Evolutionary conservation across 2,113 vertebrate genomes (phyloP).

Genomic region (Tupaia tana): DNA sequence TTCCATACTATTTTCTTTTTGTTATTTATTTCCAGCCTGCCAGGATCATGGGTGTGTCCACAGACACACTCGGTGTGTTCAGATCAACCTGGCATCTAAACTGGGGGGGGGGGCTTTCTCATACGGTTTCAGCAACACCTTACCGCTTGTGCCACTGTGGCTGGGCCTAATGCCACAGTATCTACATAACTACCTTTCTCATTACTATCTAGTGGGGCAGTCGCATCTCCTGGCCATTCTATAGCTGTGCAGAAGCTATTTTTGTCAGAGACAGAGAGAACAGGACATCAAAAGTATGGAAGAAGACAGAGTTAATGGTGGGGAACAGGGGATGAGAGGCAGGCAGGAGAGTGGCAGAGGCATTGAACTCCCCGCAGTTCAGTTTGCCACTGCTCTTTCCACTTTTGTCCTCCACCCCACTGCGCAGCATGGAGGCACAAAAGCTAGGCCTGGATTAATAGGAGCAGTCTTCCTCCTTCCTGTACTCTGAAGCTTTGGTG

Average conservation of each 20-base stretch:
- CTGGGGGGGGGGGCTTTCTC: too few species aligned
- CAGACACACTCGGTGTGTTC: too few species aligned
- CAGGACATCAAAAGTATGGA: neutral
- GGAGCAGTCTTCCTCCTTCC: neutral
- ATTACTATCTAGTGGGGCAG: neutral
- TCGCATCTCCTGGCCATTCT: neutral
- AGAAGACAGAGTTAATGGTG: slow-evolving; percentile 37
- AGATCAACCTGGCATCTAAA: too few species aligned
- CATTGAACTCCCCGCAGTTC: neutral
- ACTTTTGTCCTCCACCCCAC: neutral
- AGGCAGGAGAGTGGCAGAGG: neutral
- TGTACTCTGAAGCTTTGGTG: slow-evolving; percentile 3
- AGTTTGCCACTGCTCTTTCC: neutral
- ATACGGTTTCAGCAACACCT: too few species aligned
- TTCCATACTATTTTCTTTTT: too few species aligned
- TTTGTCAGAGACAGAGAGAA: slow-evolving; percentile 39
- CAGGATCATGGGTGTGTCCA: too few species aligned
- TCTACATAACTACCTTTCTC: slow-evolving; percentile 26
- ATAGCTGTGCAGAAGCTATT: slow-evolving; percentile 3
- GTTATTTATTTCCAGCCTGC: too few species aligned
- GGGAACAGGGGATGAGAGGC: neutral
- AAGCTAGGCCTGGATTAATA: neutral
- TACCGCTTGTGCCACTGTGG: neutral
- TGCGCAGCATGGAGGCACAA: neutral
- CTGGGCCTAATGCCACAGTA: neutral